Conservation (phyloP, 1,140 invertebrate genomes). For the Diachasma alloeum region DNA sequence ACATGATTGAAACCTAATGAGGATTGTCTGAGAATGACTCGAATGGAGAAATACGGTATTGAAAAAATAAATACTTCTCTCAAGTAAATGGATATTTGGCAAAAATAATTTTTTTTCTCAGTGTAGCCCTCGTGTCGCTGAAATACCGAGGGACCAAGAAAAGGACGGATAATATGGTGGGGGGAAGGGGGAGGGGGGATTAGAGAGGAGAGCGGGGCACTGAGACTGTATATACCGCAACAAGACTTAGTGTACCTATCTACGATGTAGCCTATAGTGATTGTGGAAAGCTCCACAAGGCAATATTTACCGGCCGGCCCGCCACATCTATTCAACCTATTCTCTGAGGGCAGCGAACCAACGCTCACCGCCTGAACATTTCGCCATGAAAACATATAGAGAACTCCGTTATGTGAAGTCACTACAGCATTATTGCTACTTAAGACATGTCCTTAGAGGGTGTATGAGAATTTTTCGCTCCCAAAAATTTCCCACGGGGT, state of each 20-base stretch:
- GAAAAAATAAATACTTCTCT: too few species aligned
- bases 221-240: too few species aligned
- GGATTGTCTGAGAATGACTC: too few species aligned
- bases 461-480: neutral
- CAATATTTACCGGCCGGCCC: neutral
- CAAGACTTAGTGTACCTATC: too few species aligned
- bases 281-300: neutral
- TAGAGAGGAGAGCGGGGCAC: neutral
- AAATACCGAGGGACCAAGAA: neutral
- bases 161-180: neutral
- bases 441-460: neutral
- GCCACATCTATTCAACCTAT: neutral
- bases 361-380: neutral
- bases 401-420: neutral
- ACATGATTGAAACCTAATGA: too few species aligned
- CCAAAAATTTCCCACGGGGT: too few species aligned
- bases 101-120: too few species aligned
- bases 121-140: neutral
- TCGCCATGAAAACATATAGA: neutral
- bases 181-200: neutral
- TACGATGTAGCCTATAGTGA: neutral
- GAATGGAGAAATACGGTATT: too few species aligned
- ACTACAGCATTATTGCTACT: neutral
- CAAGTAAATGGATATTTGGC: too few species aligned
- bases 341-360: conserved; percentile 7